These are phyloP conservation scores for Capra hircus DNA, from an alignment of 2,113 vertebrate genomes.

Conservation along the genomic window DNA sequence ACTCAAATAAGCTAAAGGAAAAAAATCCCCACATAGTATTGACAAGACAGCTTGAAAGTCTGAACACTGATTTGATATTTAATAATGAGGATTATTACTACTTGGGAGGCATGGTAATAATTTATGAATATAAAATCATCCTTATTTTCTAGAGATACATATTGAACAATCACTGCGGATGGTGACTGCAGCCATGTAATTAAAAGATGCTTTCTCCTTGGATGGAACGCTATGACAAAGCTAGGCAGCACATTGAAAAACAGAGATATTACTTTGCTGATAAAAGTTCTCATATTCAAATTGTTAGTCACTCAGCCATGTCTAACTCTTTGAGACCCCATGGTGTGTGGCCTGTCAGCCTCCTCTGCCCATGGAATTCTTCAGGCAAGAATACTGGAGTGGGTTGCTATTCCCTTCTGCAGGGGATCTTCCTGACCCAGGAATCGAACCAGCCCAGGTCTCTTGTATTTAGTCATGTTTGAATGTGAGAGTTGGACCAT, in stretches of 20 bases:
- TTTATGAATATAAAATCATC: neutral
- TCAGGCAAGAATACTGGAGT: neutral
- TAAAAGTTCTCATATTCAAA: neutral
- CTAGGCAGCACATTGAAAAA: neutral
- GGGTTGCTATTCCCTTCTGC: neutral
- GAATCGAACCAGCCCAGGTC: neutral
- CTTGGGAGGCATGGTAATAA: neutral
- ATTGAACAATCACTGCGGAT: neutral
- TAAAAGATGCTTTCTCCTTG: neutral
- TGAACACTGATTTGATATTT: neutral
- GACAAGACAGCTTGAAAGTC: neutral
- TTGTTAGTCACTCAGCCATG: neutral
- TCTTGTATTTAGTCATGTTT: neutral
- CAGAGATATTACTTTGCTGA: neutral
- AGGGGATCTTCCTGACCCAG: neutral
- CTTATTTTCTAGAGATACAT: neutral
- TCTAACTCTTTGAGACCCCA: neutral
- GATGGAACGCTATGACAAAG: neutral
- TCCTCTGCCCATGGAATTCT: neutral
- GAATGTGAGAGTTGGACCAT: neutral
- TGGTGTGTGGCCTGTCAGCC: neutral
- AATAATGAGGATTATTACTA: neutral
- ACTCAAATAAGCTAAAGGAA: neutral
- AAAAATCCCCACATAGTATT: neutral
- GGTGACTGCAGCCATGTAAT: neutral